Evolutionary conservation across 2,888 invertebrate genomes (phyloP).

Genomic region (Argyresthia goedartella): DNA sequence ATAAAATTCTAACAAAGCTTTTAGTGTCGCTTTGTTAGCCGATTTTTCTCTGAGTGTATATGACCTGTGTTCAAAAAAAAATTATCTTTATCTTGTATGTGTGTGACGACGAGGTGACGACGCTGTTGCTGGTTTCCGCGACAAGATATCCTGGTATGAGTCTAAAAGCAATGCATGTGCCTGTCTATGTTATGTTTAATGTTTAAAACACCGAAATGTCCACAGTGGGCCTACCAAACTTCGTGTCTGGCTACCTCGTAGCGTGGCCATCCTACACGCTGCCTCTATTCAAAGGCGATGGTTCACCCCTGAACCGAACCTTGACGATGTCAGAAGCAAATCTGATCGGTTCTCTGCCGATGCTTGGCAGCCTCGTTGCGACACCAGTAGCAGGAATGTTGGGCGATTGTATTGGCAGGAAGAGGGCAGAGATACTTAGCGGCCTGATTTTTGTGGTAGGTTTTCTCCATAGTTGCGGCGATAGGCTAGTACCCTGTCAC

Average conservation of each 20-base stretch:
- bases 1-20: too few species aligned
- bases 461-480: too few species aligned
- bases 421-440: neutral
- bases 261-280: neutral
- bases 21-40: too few species aligned
- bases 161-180: too few species aligned
- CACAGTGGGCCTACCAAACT: neutral
- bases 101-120: too few species aligned
- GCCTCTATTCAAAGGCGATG: neutral
- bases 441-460: neutral
- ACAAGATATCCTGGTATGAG: too few species aligned
- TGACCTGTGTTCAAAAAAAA: too few species aligned
- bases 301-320: neutral
- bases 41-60: too few species aligned
- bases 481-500: neutral
- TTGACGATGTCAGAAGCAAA: neutral
- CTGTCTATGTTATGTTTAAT: too few species aligned
- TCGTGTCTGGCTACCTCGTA: neutral
- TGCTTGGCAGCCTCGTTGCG: neutral
- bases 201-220: neutral
- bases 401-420: neutral
- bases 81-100: too few species aligned
- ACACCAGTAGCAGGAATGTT: neutral
- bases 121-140: too few species aligned
- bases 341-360: neutral